Percentiles rank a stretch among this genome's conserved stretches.
phyloP scores from a whole-genome alignment of 2,888 invertebrate species.

The Tridacna crocea region DNA sequence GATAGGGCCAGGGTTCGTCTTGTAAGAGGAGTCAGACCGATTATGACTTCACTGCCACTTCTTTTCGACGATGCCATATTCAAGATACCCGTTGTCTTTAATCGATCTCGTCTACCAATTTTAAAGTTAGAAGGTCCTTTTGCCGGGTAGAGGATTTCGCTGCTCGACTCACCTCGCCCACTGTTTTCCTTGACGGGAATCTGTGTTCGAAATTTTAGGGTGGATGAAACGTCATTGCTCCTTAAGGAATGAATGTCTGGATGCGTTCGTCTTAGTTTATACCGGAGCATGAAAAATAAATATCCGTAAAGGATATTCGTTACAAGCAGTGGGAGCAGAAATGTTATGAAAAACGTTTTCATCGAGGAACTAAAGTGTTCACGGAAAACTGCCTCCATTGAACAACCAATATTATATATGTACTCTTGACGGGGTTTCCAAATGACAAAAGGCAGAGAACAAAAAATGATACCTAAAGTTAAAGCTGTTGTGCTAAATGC shows the following conservation, averaged over 20 bases:
- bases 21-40: neutral
- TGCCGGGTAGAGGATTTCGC: no score
- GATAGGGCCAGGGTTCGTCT: neutral
- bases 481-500: neutral
- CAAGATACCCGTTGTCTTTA: neutral
- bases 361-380: neutral
- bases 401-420: neutral
- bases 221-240: neutral
- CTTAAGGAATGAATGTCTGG: neutral
- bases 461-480: neutral
- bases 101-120: neutral
- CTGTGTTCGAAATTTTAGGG: neutral
- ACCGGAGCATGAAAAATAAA: neutral
- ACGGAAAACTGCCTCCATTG: slow-evolving; percentile 14
- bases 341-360: slow-evolving; percentile 4
- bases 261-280: neutral
- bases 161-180: neutral
- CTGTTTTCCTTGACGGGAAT: neutral
- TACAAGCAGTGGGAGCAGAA: neutral
- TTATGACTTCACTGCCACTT: neutral
- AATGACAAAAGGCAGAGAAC: neutral
- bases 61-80: neutral
- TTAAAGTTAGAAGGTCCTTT: neutral
- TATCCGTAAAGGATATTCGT: slow-evolving; percentile 8
- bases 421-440: neutral